Evolutionary conservation across 2,113 vertebrate species (phyloP).

Genomic region (Sceloporus undulatus): DNA sequence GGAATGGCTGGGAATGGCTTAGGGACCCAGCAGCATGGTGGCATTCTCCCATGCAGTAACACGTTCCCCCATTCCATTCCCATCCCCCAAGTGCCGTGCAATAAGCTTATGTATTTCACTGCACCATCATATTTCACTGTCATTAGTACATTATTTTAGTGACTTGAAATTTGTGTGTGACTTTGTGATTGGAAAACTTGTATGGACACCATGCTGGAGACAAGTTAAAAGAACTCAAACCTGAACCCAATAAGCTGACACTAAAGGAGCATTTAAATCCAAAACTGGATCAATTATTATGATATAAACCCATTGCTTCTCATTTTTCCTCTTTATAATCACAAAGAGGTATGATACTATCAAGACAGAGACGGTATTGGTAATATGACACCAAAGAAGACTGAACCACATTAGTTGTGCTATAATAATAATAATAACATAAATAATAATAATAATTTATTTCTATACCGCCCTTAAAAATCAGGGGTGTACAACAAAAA

Average conservation of each 20-base stretch:
- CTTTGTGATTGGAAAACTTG: neutral
- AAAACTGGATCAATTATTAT: conserved; percentile 16
- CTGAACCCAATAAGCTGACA: conserved; percentile 5
- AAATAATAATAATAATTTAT: no score
- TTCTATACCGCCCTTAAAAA: no score
- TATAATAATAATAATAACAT: no score
- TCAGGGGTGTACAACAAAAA: no score
- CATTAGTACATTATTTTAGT: no score
- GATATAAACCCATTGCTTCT: neutral
- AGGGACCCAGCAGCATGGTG: no score
- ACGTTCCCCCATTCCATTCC: no score
- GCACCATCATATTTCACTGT: neutral
- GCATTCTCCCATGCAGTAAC: no score
- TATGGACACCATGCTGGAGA: neutral
- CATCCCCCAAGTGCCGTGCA: no score
- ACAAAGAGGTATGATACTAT: neutral
- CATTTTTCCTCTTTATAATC: conserved; percentile 17
- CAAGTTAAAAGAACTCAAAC: conserved; percentile 6
- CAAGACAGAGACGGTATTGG: neutral
- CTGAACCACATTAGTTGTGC: neutral
- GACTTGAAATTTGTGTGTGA: neutral
- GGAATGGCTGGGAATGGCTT: no score
- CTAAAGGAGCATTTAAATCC: conserved; percentile 30
- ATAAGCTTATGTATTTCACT: no score
- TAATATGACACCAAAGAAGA: conserved; percentile 23